A percentile compares a stretch with the other conserved stretches of the same genome.
Evolutionary conservation across 2,888 invertebrate species (phyloP).

Genomic region (Drosophila atroscutellata): DNA sequence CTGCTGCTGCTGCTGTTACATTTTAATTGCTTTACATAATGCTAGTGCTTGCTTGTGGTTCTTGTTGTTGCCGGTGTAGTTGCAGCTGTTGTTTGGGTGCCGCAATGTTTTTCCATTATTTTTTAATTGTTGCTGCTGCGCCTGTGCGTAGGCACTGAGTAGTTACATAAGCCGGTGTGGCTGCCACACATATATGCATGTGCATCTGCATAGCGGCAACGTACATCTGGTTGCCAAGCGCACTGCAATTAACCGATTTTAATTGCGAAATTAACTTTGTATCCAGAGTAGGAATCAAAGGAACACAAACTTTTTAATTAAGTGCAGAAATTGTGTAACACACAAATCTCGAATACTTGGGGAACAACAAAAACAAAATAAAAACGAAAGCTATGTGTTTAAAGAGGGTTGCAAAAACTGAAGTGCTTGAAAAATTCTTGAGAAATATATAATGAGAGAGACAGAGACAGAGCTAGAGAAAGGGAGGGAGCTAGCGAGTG

Average conservation of each 20-base stretch:
- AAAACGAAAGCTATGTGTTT: background rate
- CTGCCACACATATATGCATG: conserved; percentile 10
- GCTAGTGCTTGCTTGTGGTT: conserved; percentile 48
- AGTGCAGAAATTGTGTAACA: conserved; percentile 37
- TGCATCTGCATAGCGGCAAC: conserved; percentile 11
- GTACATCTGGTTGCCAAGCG: conserved; percentile 30
- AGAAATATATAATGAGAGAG: conserved; percentile 3
- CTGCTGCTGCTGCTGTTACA: conserved; percentile 51
- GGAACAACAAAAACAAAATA: background rate
- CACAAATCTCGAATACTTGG: background rate
- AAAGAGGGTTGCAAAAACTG: conserved; percentile 1
- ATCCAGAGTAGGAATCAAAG: conserved; percentile 51
- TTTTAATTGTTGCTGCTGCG: conserved; percentile 75
- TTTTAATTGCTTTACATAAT: conserved; percentile 81
- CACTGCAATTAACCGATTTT: conserved; percentile 53
- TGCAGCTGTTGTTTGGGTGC: conserved; percentile 29
- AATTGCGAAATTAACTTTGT: conserved; percentile 69
- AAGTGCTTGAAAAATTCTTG: background rate
- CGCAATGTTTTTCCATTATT: conserved; percentile 67
- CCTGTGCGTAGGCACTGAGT: conserved; percentile 55
- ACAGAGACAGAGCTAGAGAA: background rate
- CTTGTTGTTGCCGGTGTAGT: conserved; percentile 17
- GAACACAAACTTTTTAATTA: conserved; percentile 67
- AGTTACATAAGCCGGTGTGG: conserved; percentile 21
- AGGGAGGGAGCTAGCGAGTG: background rate